These are phyloP conservation scores for Eudemis profundana DNA, from an alignment of 2,888 invertebrate genomes.

Conservation along the genomic window DNA sequence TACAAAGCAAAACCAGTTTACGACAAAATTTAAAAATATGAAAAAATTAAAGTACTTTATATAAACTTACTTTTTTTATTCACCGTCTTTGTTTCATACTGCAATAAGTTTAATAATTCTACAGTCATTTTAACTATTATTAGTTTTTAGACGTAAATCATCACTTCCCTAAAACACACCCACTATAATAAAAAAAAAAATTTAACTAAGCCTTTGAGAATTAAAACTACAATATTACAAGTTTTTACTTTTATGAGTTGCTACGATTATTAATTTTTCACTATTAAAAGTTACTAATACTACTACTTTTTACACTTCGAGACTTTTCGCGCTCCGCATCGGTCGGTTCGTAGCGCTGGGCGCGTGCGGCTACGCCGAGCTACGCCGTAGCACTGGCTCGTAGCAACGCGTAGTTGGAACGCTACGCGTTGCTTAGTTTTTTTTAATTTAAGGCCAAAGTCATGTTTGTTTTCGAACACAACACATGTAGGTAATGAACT, in stretches of 20 bases:
- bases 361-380: slow-evolving; percentile 74
- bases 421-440: slow-evolving; percentile 14
- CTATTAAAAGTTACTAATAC: slow-evolving; percentile 41
- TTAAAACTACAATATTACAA: not conserved
- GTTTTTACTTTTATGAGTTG: slow-evolving; percentile 42
- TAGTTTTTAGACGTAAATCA: slow-evolving; percentile 48
- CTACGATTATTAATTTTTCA: slow-evolving; percentile 6
- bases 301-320: slow-evolving; percentile 17
- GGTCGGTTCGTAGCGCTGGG: slow-evolving; percentile 57
- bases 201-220: not conserved
- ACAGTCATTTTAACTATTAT: slow-evolving; percentile 71
- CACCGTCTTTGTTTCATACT: slow-evolving; percentile 63
- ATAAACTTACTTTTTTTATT: slow-evolving; percentile 65
- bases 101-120: slow-evolving; percentile 65
- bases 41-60: not conserved
- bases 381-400: slow-evolving; percentile 78
- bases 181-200: slow-evolving; percentile 3
- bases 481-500: no score
- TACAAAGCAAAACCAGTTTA: no score
- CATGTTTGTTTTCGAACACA: slow-evolving; percentile 13
- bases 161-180: slow-evolving; percentile 28
- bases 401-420: slow-evolving; percentile 43
- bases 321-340: slow-evolving; percentile 54
- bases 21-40: no score
- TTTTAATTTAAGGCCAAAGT: slow-evolving; percentile 27